Conservation (phyloP, 2,888 invertebrate genomes). For the Linyphia triangularis region DNA sequence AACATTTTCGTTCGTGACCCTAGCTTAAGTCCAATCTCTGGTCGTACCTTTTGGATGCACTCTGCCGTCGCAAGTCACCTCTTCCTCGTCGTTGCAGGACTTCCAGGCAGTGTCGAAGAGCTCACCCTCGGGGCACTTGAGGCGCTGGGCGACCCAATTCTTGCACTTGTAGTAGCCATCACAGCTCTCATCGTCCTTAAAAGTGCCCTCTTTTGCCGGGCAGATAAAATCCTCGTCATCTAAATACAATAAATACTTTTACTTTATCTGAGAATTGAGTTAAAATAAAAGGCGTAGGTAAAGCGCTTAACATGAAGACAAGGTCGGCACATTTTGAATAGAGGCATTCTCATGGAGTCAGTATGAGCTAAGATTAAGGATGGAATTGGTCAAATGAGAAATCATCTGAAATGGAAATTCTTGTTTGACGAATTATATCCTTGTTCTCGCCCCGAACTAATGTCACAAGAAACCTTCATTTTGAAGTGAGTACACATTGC, state of each 20-base stretch:
- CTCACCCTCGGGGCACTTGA: conserved; percentile 28
- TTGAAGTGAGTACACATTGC: too few relatives aligned
- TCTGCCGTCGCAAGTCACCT: conserved; percentile 54
- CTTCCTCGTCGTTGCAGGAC: conserved; percentile 22
- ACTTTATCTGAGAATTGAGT: neutral
- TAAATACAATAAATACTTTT: neutral
- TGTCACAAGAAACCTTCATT: too few relatives aligned
- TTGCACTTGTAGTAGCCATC: conserved; percentile 50
- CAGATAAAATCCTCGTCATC: conserved; percentile 56
- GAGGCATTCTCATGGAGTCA: too few relatives aligned
- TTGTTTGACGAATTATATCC: too few relatives aligned
- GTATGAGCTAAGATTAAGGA: too few relatives aligned
- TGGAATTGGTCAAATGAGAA: too few relatives aligned
- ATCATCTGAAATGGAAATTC: too few relatives aligned
- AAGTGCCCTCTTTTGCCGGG: conserved; percentile 54
- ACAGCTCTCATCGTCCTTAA: conserved; percentile 45
- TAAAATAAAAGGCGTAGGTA: too few relatives aligned
- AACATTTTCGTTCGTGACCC: too few relatives aligned
- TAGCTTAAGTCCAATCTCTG: neutral
- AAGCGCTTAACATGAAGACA: too few relatives aligned
- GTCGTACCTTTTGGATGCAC: conserved; percentile 38
- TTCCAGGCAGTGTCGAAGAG: conserved; percentile 54
- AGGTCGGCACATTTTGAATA: too few relatives aligned
- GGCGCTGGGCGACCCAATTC: neutral
- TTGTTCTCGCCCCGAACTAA: too few relatives aligned